These are phyloP conservation scores for Agrochola macilenta DNA, from an alignment of 2,888 invertebrate genomes.

Conservation along the genomic window DNA sequence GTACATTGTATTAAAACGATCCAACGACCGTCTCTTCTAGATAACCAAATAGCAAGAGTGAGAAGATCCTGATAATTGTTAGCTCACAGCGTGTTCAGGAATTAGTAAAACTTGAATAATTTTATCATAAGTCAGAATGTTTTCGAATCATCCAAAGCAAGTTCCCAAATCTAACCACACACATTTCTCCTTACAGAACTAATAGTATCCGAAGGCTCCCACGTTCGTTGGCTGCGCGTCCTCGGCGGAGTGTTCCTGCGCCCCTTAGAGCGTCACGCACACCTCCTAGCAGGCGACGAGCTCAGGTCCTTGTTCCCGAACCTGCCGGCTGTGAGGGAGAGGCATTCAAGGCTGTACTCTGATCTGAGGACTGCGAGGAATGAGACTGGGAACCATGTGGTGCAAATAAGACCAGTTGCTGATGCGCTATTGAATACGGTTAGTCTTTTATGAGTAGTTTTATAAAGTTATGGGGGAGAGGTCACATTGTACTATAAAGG, in stretches of 20 bases:
- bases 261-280: conserved; percentile 92
- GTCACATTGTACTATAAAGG: background rate
- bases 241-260: conserved; percentile 95
- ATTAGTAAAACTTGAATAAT: background rate
- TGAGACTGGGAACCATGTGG: conserved; percentile 73
- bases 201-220: conserved; percentile 96
- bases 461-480: background rate
- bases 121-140: background rate
- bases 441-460: background rate
- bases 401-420: conserved; percentile 81
- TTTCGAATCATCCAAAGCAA: background rate
- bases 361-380: conserved; percentile 77
- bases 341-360: conserved; percentile 81
- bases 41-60: background rate
- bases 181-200: conserved; percentile 87
- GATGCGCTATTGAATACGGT: conserved; percentile 85
- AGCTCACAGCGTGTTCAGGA: background rate
- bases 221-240: conserved; percentile 96
- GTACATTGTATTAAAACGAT: background rate
- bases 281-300: conserved; percentile 94
- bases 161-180: background rate
- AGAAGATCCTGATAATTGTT: background rate
- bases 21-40: background rate
- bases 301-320: conserved; percentile 95
- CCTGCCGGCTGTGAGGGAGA: conserved; percentile 93